Percentiles rank a stretch among this genome's conserved stretches.
Evolutionary conservation across 1,140 invertebrate species (phyloP).

Genomic region (Trichomalopsis sarcophagae): DNA sequence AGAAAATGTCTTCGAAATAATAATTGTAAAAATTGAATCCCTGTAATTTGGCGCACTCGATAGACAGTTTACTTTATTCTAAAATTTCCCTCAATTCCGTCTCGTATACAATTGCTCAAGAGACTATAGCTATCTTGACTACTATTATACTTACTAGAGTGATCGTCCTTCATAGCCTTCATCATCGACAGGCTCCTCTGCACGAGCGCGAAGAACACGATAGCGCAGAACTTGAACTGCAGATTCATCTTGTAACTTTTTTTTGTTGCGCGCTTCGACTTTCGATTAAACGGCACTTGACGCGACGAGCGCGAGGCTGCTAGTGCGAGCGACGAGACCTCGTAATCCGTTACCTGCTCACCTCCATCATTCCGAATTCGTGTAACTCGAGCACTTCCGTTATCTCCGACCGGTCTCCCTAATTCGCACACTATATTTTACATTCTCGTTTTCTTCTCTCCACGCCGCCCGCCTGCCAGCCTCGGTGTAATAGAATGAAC

Average conservation of each 20-base stretch:
- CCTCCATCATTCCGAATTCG: slow-evolving; percentile 7
- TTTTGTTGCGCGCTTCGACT: neutral
- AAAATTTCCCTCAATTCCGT: no score
- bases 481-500: neutral
- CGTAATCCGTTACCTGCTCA: neutral
- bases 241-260: slow-evolving; percentile 54
- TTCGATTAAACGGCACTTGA: neutral
- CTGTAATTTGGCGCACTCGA: neutral
- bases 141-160: slow-evolving; percentile 60
- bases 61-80: no score
- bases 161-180: slow-evolving; percentile 60
- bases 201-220: slow-evolving; percentile 59
- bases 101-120: neutral
- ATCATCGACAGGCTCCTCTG: slow-evolving; percentile 59
- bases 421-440: slow-evolving; percentile 1
- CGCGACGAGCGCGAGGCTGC: neutral
- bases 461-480: neutral
- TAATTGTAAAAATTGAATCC: neutral
- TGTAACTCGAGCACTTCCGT: neutral
- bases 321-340: neutral
- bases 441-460: neutral
- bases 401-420: neutral
- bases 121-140: neutral
- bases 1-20: neutral
- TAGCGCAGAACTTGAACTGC: slow-evolving; percentile 57